A percentile compares a stretch with the other conserved stretches of the same genome.
These are phyloP conservation scores for Numenius arquata DNA, from an alignment of 2,113 vertebrate genomes.

Conservation along the genomic window DNA sequence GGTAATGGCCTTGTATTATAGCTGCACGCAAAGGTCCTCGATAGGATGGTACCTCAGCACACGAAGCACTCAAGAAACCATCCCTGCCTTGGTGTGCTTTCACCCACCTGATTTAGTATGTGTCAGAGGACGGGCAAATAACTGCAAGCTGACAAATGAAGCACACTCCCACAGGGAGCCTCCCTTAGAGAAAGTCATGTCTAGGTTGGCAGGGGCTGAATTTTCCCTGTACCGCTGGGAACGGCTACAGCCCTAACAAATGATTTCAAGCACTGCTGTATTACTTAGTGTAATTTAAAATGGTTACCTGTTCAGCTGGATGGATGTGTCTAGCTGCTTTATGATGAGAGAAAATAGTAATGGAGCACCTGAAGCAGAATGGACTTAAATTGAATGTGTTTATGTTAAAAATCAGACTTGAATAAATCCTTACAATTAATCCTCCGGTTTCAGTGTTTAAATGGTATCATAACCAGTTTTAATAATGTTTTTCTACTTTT, in stretches of 20 bases:
- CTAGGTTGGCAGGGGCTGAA: not conserved
- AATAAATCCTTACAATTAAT: not conserved
- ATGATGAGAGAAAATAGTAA: not conserved
- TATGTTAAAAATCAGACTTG: not conserved
- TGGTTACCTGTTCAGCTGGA: not conserved
- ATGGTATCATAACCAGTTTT: not conserved
- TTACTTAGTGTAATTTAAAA: not conserved
- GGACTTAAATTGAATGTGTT: not conserved
- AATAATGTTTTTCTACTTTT: not conserved
- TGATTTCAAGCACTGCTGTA: not conserved
- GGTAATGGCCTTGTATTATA: not conserved
- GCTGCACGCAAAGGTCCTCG: not conserved
- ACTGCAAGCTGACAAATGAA: not conserved
- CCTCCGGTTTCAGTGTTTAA: not conserved
- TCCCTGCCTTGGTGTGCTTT: not conserved
- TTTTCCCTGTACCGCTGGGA: not conserved
- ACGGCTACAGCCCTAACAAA: not conserved
- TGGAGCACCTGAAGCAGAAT: not conserved
- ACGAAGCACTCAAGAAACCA: not conserved
- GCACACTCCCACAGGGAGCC: not conserved
- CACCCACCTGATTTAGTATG: not conserved
- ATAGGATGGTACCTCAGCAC: not conserved
- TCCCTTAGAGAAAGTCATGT: not conserved
- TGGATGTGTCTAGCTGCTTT: not conserved
- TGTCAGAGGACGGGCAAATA: not conserved